phyloP scores from a whole-genome alignment of 2,888 invertebrate genomes.

The Clunio marinus region DNA sequence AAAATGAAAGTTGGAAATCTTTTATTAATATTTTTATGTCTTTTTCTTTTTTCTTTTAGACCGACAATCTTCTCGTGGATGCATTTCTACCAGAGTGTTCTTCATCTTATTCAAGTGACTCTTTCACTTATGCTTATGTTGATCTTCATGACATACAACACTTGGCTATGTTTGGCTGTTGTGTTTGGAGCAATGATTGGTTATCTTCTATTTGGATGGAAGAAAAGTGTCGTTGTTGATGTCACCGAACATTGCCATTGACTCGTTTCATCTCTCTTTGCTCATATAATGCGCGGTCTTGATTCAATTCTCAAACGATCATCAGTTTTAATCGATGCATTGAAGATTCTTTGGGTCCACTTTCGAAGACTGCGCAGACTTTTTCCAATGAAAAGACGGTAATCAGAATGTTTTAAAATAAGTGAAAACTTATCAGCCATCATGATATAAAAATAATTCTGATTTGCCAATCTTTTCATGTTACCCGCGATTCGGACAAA shows the following conservation, averaged over 20 bases:
- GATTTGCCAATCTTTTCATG: too few relatives aligned
- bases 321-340: background rate
- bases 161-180: conserved; percentile 86
- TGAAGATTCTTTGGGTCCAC: background rate
- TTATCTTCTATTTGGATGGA: conserved; percentile 94
- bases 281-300: background rate
- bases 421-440: too few relatives aligned
- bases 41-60: conserved; percentile 55
- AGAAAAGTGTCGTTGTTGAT: conserved; percentile 87
- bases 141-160: conserved; percentile 96
- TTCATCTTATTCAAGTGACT: conserved; percentile 86
- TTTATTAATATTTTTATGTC: too few relatives aligned
- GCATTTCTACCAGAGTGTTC: conserved; percentile 79
- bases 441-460: too few relatives aligned
- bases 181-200: conserved; percentile 85
- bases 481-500: too few relatives aligned
- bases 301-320: background rate
- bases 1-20: background rate
- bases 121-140: conserved; percentile 92
- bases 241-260: conserved; percentile 95
- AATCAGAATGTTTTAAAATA: too few relatives aligned
- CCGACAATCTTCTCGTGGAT: conserved; percentile 78
- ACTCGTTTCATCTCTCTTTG: conserved; percentile 42
- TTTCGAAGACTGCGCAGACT: background rate
- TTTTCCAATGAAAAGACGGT: background rate